Base-by-base conservation (phyloP, 2,888 invertebrate genomes). In the Mesorhabditis sp. region DNA sequence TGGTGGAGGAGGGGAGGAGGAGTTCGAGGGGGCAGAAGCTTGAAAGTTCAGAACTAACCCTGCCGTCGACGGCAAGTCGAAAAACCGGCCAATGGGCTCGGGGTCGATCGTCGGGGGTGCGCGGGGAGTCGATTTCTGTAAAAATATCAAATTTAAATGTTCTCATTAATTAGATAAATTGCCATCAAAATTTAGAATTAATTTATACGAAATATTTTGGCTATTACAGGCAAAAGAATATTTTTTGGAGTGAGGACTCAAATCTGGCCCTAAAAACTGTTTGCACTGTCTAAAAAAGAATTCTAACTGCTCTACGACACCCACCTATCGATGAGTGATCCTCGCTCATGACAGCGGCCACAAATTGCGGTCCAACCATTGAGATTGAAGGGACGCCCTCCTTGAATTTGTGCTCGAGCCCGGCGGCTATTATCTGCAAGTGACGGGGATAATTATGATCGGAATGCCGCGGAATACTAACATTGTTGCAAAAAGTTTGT, bases 11-110 rank as follows among this genome's bases (percentile, higher is more conserved):
- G 28, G 28, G 28, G 28, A 28, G 28, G 28, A 28, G 28, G 28
- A 28, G 28, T 28, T 28, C 28, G 28, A 28, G 28, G 28, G 28
- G 28, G 28, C 28, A 28, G 28, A 28, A 28, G 28, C 28, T 28
- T 28, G 28, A 28, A 28, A 28, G 28, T 28, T 13, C n/a, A 50
- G n/a, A 50, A 50, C 58, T 50, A 10, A 50, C 58, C 58, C 58
- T 50, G 7, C 58, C 58, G n/a, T 50, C 58, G 58, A 50, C 58
- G n/a, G 58, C 58, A 13, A 50, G n/a, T 50, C 58, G 58, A 50
- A 50, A 50, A 50, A 50, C 58, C 58, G 58, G 58, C 58, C 58
- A 50, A 50, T 50, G 58, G n/a, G 58, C 58, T 50, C 58, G 7
- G 10, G 58, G 58, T 10, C n/a, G 58, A 13, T n/a, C 10, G 10